Percentiles rank a stretch among this genome's conserved stretches.
Evolutionary conservation across 1,140 invertebrate species (phyloP).

Genomic region (Gryon sp.): DNA sequence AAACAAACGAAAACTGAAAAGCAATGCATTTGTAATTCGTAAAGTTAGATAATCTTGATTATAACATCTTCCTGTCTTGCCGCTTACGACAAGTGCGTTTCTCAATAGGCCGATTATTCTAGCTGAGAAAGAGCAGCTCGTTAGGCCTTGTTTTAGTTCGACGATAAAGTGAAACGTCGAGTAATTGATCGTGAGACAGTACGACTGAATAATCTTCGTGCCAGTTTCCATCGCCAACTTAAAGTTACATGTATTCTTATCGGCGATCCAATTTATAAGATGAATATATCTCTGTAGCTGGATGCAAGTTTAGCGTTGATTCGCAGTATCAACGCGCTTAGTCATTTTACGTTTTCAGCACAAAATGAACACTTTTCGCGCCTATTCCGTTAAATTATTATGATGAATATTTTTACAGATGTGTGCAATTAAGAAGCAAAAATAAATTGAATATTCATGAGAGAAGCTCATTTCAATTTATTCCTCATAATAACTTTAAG

Average conservation of each 20-base stretch:
- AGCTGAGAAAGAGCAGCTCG: slow-evolving; percentile 35
- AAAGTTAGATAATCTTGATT: slow-evolving; percentile 34
- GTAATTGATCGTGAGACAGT: slow-evolving; percentile 52
- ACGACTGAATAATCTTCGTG: slow-evolving; percentile 44
- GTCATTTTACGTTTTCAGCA: slow-evolving; percentile 32
- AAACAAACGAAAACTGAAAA: neutral
- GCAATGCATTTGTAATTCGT: slow-evolving; percentile 5
- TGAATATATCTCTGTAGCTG: slow-evolving; percentile 37
- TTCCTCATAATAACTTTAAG: too few relatives aligned
- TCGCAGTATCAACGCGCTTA: slow-evolving; percentile 28
- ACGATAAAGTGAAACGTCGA: slow-evolving; percentile 45
- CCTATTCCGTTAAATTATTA: neutral
- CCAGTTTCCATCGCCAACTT: slow-evolving; percentile 49
- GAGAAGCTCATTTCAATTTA: too few relatives aligned
- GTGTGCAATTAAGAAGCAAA: too few relatives aligned
- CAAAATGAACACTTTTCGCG: slow-evolving; percentile 25
- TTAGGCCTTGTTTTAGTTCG: slow-evolving; percentile 48
- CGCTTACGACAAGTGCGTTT: slow-evolving; percentile 51
- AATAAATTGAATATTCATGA: too few relatives aligned
- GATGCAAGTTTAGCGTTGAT: slow-evolving; percentile 15
- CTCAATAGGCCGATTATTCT: slow-evolving; percentile 57
- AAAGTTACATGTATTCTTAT: slow-evolving; percentile 51
- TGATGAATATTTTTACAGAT: too few relatives aligned
- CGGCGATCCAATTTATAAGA: slow-evolving; percentile 50
- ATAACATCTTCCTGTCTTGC: slow-evolving; percentile 38